Conservation (phyloP, 2,113 vertebrate species). For the Heloderma charlesbogerti region DNA sequence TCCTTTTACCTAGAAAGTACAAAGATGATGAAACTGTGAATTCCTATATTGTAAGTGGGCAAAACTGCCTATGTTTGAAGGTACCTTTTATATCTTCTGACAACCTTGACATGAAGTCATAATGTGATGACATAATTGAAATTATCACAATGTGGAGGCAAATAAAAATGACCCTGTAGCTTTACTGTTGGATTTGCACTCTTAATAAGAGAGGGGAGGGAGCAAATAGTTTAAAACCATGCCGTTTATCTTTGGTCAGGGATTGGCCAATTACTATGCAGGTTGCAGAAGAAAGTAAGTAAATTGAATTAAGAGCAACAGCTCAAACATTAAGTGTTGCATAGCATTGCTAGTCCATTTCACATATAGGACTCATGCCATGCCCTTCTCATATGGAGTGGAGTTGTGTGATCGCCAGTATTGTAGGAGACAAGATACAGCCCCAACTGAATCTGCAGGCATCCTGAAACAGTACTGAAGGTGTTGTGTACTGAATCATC, state of each 20-base stretch:
- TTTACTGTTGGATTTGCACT: constrained; percentile 21
- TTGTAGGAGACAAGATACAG: neutral
- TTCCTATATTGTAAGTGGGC: neutral
- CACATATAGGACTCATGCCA: neutral
- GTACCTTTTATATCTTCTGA: neutral
- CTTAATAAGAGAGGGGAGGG: constrained; percentile 23
- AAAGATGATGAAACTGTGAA: neutral
- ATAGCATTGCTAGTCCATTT: neutral
- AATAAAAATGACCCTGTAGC: constrained; percentile 6
- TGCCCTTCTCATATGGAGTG: neutral
- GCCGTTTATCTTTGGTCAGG: constrained; percentile 38
- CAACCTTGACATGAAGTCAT: constrained; percentile 33
- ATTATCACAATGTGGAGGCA: constrained; percentile 35
- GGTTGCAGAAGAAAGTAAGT: constrained; percentile 52
- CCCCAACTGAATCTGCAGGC: neutral
- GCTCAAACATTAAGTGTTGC: neutral
- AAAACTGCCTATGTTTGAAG: neutral
- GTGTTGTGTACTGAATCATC: neutral
- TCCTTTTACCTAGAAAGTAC: neutral
- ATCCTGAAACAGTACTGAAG: neutral
- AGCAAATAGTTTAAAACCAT: constrained; percentile 28
- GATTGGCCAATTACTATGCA: constrained; percentile 37
- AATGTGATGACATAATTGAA: constrained; percentile 44
- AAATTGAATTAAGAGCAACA: neutral
- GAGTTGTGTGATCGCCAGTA: neutral